Percentiles rank a stretch among this genome's conserved stretches.
Conservation (phyloP, 1,140 invertebrate species). For the Ladona fulva region DNA sequence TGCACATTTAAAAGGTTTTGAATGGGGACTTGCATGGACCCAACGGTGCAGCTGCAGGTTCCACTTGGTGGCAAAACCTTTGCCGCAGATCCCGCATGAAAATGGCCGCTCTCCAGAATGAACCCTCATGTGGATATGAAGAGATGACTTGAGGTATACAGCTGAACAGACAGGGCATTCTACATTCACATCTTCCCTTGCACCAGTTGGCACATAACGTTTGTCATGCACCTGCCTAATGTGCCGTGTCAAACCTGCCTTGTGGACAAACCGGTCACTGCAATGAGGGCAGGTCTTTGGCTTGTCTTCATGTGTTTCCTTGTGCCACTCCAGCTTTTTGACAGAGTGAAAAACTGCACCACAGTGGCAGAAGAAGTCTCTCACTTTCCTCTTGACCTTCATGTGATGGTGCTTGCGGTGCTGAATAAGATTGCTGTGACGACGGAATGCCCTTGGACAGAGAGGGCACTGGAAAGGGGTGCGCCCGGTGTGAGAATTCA, state of each 20-base stretch:
- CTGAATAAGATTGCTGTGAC: conserved; percentile 76
- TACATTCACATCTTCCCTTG: conserved; percentile 54
- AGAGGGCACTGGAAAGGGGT: conserved; percentile 70
- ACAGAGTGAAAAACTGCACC: conserved; percentile 72
- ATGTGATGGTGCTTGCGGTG: conserved; percentile 64
- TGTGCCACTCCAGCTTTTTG: conserved; percentile 74
- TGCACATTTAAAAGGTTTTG: conserved; percentile 77
- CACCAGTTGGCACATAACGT: conserved; percentile 54
- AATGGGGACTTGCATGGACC: conserved; percentile 73
- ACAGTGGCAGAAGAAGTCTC: conserved; percentile 72
- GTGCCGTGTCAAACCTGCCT: conserved; percentile 69
- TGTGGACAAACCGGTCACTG: conserved; percentile 73
- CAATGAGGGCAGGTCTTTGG: conserved; percentile 76
- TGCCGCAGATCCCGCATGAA: conserved; percentile 72
- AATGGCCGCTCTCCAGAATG: conserved; percentile 65
- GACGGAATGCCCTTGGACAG: conserved; percentile 72
- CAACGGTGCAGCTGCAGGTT: conserved; percentile 79
- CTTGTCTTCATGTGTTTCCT: conserved; percentile 70
- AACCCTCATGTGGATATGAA: conserved; percentile 70
- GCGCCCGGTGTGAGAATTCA: conserved; percentile 69
- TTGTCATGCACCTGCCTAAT: conserved; percentile 70
- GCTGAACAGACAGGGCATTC: conserved; percentile 71
- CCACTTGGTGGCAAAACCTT: conserved; percentile 79
- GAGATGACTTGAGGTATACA: conserved; percentile 64
- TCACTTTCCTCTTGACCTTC: conserved; percentile 53